Percentiles rank a stretch among this genome's conserved stretches.
These are phyloP conservation scores for Netelia inedita DNA, from an alignment of 2,888 invertebrate species.

Conservation along the genomic window DNA sequence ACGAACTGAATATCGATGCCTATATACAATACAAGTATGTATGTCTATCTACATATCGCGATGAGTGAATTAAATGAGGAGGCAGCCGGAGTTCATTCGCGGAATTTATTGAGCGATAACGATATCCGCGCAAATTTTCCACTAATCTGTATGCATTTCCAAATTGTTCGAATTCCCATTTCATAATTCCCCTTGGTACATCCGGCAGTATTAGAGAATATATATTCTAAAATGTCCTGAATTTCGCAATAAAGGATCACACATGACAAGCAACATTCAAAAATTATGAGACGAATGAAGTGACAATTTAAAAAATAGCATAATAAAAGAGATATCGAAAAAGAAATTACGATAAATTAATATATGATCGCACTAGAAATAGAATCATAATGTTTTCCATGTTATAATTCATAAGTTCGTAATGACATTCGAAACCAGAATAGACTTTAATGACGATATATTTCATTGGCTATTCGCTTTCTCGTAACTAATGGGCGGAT, in stretches of 20 bases:
- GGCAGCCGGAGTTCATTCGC: conserved; percentile 16
- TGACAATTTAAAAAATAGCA: background rate
- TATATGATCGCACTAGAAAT: background rate
- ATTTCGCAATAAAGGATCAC: background rate
- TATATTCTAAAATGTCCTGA: background rate
- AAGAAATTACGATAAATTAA: background rate
- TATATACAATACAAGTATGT: background rate
- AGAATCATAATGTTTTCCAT: background rate
- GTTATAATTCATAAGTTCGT: background rate
- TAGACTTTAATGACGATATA: background rate
- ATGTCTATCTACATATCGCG: background rate
- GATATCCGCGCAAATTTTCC: conserved; percentile 31
- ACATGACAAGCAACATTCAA: background rate
- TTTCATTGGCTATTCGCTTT: conserved; percentile 34
- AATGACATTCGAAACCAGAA: conserved; percentile 7
- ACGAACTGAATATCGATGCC: background rate
- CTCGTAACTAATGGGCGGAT: conserved; percentile 52
- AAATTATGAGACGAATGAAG: background rate
- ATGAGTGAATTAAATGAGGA: conserved; percentile 42
- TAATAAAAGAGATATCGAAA: background rate
- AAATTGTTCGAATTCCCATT: conserved; percentile 27
- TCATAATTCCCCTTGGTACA: conserved; percentile 8
- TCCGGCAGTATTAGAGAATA: background rate
- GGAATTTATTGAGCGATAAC: conserved; percentile 46
- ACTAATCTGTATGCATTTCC: conserved; percentile 33